phyloP scores from a whole-genome alignment of 2,888 invertebrate genomes.

The Drosophila antonietae region DNA sequence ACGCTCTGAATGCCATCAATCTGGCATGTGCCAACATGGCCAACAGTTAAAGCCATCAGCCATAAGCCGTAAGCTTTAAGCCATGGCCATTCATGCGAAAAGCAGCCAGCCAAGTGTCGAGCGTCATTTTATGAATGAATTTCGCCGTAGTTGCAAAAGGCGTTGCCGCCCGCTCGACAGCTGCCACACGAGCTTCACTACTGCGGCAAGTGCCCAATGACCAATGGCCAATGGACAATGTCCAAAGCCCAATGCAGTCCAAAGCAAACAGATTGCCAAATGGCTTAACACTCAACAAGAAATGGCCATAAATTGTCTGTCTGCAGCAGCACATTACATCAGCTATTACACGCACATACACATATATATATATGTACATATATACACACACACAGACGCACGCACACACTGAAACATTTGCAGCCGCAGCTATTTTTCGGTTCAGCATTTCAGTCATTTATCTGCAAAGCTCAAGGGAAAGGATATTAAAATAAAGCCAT shows the following conservation, averaged over 20 bases:
- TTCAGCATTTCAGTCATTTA: neutral
- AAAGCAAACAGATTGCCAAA: conserved; percentile 62
- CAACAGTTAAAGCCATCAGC: conserved; percentile 38
- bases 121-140: conserved; percentile 72
- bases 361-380: neutral
- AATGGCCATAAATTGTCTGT: conserved; percentile 39
- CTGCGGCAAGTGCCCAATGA: conserved; percentile 11
- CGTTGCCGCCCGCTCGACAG: conserved; percentile 17
- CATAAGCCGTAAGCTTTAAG: conserved; percentile 39
- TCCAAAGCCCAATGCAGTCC: conserved; percentile 41
- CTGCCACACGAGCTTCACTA: conserved; percentile 19
- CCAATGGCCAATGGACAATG: conserved; percentile 16
- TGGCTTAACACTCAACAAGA: conserved; percentile 42
- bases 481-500: neutral
- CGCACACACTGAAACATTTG: neutral
- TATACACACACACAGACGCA: neutral
- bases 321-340: conserved; percentile 40
- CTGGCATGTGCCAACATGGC: conserved; percentile 46
- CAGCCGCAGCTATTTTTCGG: conserved; percentile 1
- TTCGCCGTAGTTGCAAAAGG: conserved; percentile 60
- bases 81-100: conserved; percentile 69
- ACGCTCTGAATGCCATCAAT: conserved; percentile 61
- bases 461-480: conserved; percentile 1
- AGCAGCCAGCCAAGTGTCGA: conserved; percentile 53
- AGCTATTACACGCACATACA: conserved; percentile 21